Base-by-base conservation (phyloP, 2,113 vertebrate genomes). In the Sclerurus mexicanus region DNA sequence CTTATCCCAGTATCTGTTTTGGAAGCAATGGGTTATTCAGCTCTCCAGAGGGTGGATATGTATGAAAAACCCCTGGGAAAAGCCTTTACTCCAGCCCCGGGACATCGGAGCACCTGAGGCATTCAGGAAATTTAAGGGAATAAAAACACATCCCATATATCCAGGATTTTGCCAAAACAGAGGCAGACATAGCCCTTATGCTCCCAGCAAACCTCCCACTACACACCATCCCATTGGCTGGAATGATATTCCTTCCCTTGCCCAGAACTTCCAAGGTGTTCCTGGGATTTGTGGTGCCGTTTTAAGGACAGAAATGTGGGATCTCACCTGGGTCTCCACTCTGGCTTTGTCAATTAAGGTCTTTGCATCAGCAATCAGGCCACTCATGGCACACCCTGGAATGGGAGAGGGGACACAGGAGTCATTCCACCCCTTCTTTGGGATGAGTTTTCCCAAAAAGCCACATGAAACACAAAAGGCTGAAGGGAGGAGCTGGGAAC, bases 261-360 rank as follows among this genome's bases (percentile, higher is more conserved):
- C n/a, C 59, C 4, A 10, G 18, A 27, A 4, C 35, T 37, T 27
- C 75, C 0, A 2, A 55, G 31, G 42, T 6, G 12, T 7, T 64
- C 42, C 69, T 5, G 1, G 62, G 46, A 71, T 58, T 18, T 14
- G 28, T 2, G 33, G 37, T 44, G 80, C 3, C 47, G 20, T 33
- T 67, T 46, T 7, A 49, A 44, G 31, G 85, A 37, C 31, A 62
- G 52, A 35, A 67, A 46, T 12, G 25, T 23, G 30, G 10, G 19
- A 13, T 16, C 95, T 97, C 91, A 99, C 99, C 99, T 99, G 99
- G 64, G 99, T 99, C 97, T 99, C 99, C 98, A 99, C 99, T 98
- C 99, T 98, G 63, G 99, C 99, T 98, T 99, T 99, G 98, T 99
- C 99, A 55, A 99, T 99, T 75, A 99, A 98, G 87, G 99, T 99